phyloP scores from a whole-genome alignment of 1,140 invertebrate species.

The Drosophila saltans region DNA sequence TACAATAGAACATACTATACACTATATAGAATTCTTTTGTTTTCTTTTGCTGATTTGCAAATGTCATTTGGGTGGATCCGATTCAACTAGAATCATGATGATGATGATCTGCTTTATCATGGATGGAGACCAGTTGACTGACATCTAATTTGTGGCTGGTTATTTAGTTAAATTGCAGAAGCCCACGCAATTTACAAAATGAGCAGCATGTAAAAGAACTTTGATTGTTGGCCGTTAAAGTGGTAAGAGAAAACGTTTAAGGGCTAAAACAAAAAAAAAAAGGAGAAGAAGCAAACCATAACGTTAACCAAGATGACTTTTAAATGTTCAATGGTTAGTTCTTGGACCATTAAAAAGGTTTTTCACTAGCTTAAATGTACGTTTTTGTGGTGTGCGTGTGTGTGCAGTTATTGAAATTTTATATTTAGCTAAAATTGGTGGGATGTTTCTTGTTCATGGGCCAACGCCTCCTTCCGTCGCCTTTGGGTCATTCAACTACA shows the following conservation, averaged over 20 bases:
- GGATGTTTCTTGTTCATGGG: conserved; percentile 33
- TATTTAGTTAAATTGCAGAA: conserved; percentile 48
- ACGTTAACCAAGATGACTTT: background rate
- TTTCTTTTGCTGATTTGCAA: conserved; percentile 71
- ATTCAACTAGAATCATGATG: background rate
- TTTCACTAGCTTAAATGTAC: background rate
- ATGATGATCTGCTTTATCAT: background rate
- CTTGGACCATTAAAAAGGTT: background rate
- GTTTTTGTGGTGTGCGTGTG: background rate
- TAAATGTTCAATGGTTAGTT: background rate
- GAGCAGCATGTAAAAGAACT: background rate
- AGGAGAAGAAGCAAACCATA: background rate
- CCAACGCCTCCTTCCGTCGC: conserved; percentile 32
- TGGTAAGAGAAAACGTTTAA: conserved; percentile 7
- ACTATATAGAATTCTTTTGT: conserved; percentile 67
- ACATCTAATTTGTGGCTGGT: conserved; percentile 59
- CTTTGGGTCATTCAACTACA: conserved; percentile 66
- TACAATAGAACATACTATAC: background rate
- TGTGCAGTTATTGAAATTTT: conserved; percentile 7
- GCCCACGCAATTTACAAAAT: conserved; percentile 45
- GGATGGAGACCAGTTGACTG: conserved; percentile 37
- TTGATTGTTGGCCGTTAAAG: background rate
- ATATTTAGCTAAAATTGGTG: conserved; percentile 8
- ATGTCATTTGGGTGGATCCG: conserved; percentile 52
- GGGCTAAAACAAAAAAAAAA: background rate